A percentile compares a stretch with the other conserved stretches of the same genome.
Conservation (phyloP, 2,113 vertebrate genomes). For the Sorex araneus region DNA sequence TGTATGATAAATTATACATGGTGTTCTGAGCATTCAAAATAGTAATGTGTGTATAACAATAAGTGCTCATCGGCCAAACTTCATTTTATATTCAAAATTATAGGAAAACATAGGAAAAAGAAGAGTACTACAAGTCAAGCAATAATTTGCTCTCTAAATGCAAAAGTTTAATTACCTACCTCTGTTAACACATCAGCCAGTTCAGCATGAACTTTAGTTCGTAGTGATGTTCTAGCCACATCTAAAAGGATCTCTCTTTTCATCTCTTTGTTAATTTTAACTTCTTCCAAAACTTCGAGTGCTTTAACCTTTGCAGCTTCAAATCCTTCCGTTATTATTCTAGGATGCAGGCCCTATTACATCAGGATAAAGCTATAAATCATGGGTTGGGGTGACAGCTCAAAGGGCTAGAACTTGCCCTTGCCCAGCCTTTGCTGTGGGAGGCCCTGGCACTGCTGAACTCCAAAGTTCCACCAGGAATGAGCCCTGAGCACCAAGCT, state of each 20-base stretch:
- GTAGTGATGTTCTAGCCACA: constrained; percentile 96
- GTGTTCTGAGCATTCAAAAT: not conserved
- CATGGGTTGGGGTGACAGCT: not conserved
- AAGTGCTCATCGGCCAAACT: not conserved
- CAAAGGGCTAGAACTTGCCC: no score
- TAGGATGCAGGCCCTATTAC: constrained; percentile 96
- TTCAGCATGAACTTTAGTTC: constrained; percentile 95
- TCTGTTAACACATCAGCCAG: constrained; percentile 96
- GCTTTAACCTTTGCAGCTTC: constrained; percentile 96
- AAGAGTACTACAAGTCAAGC: constrained; percentile 1
- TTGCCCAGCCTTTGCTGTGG: no score
- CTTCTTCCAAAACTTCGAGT: constrained; percentile 94
- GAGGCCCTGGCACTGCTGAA: no score
- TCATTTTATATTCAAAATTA: constrained; percentile 49
- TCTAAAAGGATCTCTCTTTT: constrained; percentile 95
- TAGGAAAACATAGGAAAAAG: constrained; percentile 8
- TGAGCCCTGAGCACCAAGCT: not conserved
- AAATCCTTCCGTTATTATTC: constrained; percentile 97
- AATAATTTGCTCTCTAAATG: not conserved
- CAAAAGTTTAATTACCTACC: constrained; percentile 85
- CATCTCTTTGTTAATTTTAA: constrained; percentile 96
- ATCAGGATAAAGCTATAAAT: constrained; percentile 61
- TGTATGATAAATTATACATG: constrained; percentile 15
- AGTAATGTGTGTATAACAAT: no score
- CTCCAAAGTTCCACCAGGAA: no score